These are phyloP conservation scores for Hemiprocne comata DNA, from an alignment of 2,113 vertebrate species.

Conservation along the genomic window DNA sequence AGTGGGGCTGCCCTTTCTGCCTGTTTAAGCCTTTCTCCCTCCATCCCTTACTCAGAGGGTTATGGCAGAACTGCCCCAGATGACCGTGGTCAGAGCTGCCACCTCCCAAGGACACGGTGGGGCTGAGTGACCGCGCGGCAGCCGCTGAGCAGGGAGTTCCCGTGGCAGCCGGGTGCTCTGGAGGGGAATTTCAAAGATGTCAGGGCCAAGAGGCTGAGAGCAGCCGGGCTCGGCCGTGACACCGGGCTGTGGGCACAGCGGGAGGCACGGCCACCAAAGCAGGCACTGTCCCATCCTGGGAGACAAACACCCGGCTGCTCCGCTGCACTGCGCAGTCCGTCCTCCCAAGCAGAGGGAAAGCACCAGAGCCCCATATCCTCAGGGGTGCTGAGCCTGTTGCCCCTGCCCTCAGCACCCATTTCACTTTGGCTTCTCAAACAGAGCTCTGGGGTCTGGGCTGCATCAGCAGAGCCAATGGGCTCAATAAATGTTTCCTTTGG, in stretches of 20 bases:
- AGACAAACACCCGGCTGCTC: not conserved
- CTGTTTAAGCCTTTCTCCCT: not conserved
- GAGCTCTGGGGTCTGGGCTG: not conserved
- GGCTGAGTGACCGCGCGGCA: rapidly evolving
- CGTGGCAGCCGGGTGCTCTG: rapidly evolving
- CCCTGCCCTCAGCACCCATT: not conserved
- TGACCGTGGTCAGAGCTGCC: rapidly evolving
- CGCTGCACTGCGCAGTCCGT: rapidly evolving
- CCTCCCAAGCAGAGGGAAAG: rapidly evolving
- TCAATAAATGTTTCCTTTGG: not conserved
- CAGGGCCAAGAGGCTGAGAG: not conserved
- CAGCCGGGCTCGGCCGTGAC: not conserved
- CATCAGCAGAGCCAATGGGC: rapidly evolving
- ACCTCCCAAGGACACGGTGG: rapidly evolving
- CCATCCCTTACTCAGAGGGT: not conserved
- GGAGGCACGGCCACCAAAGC: rapidly evolving
- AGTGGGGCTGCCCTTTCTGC: not conserved
- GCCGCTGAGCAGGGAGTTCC: not conserved
- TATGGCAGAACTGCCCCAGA: not conserved
- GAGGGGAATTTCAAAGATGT: not conserved
- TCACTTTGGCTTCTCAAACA: not conserved
- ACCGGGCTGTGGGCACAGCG: rapidly evolving
- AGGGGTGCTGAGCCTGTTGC: rapidly evolving
- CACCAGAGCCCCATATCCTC: not conserved
- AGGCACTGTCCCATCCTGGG: not conserved